Base-by-base conservation (phyloP, 2,797 vertebrate genomes). In the Tenualosa thibaudeaui region DNA sequence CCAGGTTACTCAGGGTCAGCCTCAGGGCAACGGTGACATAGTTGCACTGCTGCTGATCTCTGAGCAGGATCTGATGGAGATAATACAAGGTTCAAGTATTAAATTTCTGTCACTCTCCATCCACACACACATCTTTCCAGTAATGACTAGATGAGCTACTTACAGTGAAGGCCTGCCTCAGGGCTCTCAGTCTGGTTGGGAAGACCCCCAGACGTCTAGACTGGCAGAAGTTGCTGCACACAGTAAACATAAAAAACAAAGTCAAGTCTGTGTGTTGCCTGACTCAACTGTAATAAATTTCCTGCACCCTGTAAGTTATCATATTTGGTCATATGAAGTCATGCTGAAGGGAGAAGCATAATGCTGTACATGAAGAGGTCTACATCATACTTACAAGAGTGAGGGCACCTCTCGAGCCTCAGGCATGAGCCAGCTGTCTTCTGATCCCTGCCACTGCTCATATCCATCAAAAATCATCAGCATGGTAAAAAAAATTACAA, bases 381-480 rank as follows among this genome's bases (percentile, higher is more conserved):
- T 62, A 8, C 8, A 12, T 8, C 6, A 7, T 62, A 62, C 60
- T 62, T 26, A 62, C 60, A 62, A 62, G 60, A 62, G 60, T 62
- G 60, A 24, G 60, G 60, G 60, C n/a, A 62, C 62, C 62, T 65
- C n/a, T 24, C 62, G 62, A 26, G n/a, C 62, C 62, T 65, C 62
- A 12, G 60, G 62, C 24, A 12, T 10, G n/a, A 65, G 62, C 3
- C 26, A 3, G 62, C 62, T 12, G 62, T 26, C 62, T 10, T 65
- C 62, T 65, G 62, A 26, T 3, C 24, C 62, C 62, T 65, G 12
- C 24, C 62, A 31, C 12, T 65, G 62, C 10, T 31, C 10, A 65
- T 12, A 62, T 62, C 2, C 12, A 65, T 65, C 9, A 3, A 12
- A 65, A 31, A 62, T 62, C 19, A n/a, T 62, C 8, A 26, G 62